Evolutionary conservation across 2,797 vertebrate genomes (phyloP).

Genomic region (Enteromius anoplus): DNA sequence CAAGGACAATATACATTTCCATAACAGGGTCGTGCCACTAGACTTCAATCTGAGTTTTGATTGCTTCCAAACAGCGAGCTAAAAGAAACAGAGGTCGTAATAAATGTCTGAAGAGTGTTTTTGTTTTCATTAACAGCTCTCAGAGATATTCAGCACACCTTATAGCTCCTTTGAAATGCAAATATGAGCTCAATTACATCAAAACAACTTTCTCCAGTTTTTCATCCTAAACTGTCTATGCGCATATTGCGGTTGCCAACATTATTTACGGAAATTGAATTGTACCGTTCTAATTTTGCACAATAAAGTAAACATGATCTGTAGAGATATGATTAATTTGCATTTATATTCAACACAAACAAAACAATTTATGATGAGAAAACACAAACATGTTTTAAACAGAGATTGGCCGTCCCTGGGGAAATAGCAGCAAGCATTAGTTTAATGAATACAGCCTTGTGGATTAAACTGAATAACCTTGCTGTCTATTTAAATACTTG

Average conservation of each 20-base stretch:
- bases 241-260: neutral
- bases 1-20: conserved; percentile 13
- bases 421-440: conserved; percentile 32
- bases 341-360: conserved; percentile 62
- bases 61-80: neutral
- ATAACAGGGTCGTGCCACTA: conserved; percentile 8
- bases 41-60: conserved; percentile 21
- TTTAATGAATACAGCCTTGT: conserved; percentile 53
- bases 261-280: conserved; percentile 28
- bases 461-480: conserved; percentile 56
- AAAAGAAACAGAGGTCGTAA: neutral
- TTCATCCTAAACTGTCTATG: conserved; percentile 26
- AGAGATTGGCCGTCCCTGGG: conserved; percentile 47
- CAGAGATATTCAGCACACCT: neutral
- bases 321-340: conserved; percentile 59
- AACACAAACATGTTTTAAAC: conserved; percentile 60
- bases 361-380: conserved; percentile 59
- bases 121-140: conserved; percentile 30
- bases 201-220: neutral
- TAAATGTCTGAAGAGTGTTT: neutral
- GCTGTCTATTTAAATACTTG: conserved; percentile 36
- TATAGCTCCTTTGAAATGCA: conserved; percentile 34
- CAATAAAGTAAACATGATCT: conserved; percentile 37
- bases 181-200: conserved; percentile 41
- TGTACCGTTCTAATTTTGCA: conserved; percentile 13